These are phyloP conservation scores for Deilephila porcellus DNA, from an alignment of 2,888 invertebrate genomes.

Conservation along the genomic window DNA sequence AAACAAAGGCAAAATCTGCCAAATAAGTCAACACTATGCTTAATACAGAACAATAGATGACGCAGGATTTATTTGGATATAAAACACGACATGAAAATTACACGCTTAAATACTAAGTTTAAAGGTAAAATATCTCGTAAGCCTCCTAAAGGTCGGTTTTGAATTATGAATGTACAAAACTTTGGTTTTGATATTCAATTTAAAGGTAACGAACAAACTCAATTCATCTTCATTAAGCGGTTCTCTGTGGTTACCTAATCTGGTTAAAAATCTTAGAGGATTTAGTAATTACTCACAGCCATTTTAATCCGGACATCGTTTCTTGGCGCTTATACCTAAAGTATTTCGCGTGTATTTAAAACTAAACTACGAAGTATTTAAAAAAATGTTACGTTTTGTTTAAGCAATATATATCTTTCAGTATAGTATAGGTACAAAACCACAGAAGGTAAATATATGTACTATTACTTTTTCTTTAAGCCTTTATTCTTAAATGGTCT, in stretches of 20 bases:
- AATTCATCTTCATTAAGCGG: constrained; percentile 37
- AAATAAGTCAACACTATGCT: constrained; percentile 33
- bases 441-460: not conserved
- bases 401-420: not conserved
- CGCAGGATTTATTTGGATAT: constrained; percentile 30
- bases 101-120: constrained; percentile 10
- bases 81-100: constrained; percentile 9
- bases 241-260: constrained; percentile 30
- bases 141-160: not conserved
- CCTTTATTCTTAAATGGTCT: no score
- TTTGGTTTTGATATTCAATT: constrained; percentile 35
- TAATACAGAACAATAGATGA: constrained; percentile 31
- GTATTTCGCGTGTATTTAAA: not conserved
- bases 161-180: constrained; percentile 34
- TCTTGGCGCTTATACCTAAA: not conserved
- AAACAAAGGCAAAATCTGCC: constrained; percentile 32
- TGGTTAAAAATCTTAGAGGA: constrained; percentile 32
- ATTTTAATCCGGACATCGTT: constrained; percentile 24
- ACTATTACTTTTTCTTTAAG: not conserved
- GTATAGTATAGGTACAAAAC: no score
- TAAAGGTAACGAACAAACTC: constrained; percentile 36
- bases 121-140: constrained; percentile 6
- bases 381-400: not conserved
- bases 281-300: constrained; percentile 29
- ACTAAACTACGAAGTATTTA: not conserved